A percentile compares a stretch with the other conserved stretches of the same genome.
Conservation (phyloP, 2,888 invertebrate species). For the Pseudanteris insignis region DNA sequence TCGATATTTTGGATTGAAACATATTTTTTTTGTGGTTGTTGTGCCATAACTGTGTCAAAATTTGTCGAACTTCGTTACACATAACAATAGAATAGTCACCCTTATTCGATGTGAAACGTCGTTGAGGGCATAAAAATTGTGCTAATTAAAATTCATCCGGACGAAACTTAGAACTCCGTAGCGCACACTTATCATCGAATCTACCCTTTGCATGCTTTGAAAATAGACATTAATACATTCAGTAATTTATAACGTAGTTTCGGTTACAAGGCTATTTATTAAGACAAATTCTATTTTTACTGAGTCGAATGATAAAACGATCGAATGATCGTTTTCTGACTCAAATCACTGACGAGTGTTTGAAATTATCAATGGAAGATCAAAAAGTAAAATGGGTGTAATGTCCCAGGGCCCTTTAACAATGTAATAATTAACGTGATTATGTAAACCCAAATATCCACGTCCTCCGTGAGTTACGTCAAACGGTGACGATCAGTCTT, state of each 20-base stretch:
- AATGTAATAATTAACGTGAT: conserved; percentile 2
- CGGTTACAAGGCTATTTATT: conserved; percentile 42
- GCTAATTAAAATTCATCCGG: no score
- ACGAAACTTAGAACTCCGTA: no score
- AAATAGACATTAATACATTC: conserved; percentile 41
- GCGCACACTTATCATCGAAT: conserved; percentile 18
- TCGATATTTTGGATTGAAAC: no score
- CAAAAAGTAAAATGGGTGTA: no score
- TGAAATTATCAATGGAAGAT: no score
- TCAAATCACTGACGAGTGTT: no score
- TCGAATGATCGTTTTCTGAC: conserved; percentile 37
- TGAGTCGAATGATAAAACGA: conserved; percentile 36
- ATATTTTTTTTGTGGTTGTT: no score
- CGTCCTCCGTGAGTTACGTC: conserved; percentile 9
- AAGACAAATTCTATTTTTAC: conserved; percentile 44
- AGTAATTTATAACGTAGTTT: conserved; percentile 41
- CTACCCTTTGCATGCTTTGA: conserved; percentile 22
- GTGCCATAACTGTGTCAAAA: no score
- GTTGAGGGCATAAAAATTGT: no score
- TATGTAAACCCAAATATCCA: conserved; percentile 26
- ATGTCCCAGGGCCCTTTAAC: conserved; percentile 3
- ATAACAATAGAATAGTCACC: no score
- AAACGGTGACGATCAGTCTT: not conserved
- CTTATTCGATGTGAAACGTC: no score
- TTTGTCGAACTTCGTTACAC: no score